These are phyloP conservation scores for Manis crassicaudata DNA, from an alignment of 2,797 vertebrate species.

Conservation along the genomic window DNA sequence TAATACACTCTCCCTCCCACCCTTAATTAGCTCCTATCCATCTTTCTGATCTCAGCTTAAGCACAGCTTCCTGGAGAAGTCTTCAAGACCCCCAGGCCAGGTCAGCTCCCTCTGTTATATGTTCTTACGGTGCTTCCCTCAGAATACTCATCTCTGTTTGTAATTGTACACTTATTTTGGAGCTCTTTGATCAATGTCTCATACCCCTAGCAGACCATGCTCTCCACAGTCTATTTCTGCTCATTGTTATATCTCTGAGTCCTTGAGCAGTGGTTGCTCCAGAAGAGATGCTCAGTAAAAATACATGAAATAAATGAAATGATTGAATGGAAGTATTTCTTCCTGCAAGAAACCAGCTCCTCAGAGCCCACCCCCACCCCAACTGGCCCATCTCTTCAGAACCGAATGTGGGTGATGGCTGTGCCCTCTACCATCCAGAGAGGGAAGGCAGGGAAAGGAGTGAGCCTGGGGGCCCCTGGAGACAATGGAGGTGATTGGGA, in stretches of 20 bases:
- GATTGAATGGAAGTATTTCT: not conserved
- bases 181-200: constrained; percentile 13
- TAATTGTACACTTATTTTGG: not conserved
- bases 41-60: constrained; percentile 41
- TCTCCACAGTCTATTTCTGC: not conserved
- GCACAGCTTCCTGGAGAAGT: not conserved
- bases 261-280: not conserved
- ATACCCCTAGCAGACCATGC: not conserved
- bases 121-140: not conserved
- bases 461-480: not conserved
- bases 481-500: not conserved
- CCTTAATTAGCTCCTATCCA: not conserved
- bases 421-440: not conserved
- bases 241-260: not conserved
- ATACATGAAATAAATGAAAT: not conserved
- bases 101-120: not conserved
- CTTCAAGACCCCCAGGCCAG: not conserved
- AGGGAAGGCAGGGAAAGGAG: not conserved
- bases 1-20: not conserved
- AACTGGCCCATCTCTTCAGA: not conserved
- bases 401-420: not conserved
- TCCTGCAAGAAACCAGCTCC: not conserved
- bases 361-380: not conserved
- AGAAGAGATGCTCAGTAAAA: constrained; percentile 58
- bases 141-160: not conserved